Evolutionary conservation across 2,797 vertebrate species (phyloP).

Genomic region (Champsocephalus gunnari): DNA sequence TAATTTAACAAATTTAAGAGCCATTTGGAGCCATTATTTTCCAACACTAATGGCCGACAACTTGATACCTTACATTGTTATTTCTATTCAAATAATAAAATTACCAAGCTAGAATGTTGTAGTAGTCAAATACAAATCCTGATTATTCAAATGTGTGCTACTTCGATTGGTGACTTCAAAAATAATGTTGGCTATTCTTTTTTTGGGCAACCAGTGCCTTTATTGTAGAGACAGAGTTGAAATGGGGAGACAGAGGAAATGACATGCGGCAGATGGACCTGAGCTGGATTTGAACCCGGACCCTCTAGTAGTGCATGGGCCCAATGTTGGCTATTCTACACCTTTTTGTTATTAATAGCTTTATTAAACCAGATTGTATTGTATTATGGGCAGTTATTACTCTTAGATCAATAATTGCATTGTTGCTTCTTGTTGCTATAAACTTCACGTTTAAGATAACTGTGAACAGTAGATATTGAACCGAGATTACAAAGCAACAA

Average conservation of each 20-base stretch:
- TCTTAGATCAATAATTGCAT: slow-evolving; percentile 3
- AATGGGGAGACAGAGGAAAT: no score
- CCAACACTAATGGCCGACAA: neutral
- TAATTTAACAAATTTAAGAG: no score
- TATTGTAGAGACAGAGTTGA: no score
- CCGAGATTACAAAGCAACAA: slow-evolving; percentile 37
- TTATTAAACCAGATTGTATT: neutral
- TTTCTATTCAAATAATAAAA: neutral
- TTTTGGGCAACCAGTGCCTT: no score
- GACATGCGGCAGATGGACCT: no score
- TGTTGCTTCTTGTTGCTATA: neutral
- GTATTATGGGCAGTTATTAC: slow-evolving; percentile 19
- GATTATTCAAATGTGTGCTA: neutral
- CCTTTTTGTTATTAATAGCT: neutral
- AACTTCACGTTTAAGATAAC: neutral
- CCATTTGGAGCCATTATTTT: neutral
- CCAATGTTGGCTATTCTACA: no score
- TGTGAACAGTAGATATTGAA: neutral
- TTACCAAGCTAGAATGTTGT: neutral
- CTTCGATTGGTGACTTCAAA: neutral
- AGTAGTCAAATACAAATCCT: neutral
- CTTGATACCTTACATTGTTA: neutral
- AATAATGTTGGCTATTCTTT: neutral
- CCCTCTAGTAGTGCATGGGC: no score
- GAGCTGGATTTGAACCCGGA: no score